Base-by-base conservation (phyloP, 2,888 invertebrate genomes). In the Phengaris alcon region DNA sequence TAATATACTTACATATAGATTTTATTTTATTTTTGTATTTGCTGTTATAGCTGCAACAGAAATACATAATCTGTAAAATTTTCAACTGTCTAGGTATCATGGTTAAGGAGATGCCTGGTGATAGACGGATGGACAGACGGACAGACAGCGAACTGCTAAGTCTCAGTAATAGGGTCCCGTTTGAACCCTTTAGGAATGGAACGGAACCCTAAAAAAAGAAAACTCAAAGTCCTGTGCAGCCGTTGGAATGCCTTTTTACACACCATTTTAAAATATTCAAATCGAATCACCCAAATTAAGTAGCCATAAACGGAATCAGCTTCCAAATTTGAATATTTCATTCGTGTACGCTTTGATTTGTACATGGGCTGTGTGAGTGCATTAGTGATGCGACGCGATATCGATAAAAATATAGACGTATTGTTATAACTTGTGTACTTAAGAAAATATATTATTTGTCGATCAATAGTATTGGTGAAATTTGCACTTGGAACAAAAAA, bases 251-350 rank as follows among this genome's bases (percentile, higher is more conserved):
- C 84, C 83, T 84, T 84, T 87, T 88, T 88, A 83, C 82, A 85
- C 85, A 85, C 84, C 86, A 88, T 90, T 90, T 90, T 89, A 87
- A 88, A 89, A 90, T 86, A 92, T 93, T 93, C 91, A 92, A 93
- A 92, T 93, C 91, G 92, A 93, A 93, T 92, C 93, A 91, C 91
- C 93, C 93, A 93, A 93, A 93, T 93, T 93, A 93, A 93, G 93
- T 93, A 93, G 91, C 93, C 92, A 93, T 93, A 93, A 93, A 93
- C 91, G 93, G 88, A 93, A 93, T 93, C 93, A 91, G 93, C 93
- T 93, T 91, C 93, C 92, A 92, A 93, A 93, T 93, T 93, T 93
- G 88, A 93, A 93, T 93, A 93, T 93, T 93, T 92, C 91, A 92
- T 92, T 91, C 88, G 89, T 87, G 85, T 86, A 86, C 87, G 89